Conservation (phyloP, 2,888 invertebrate genomes). For the Cantharis rustica region DNA sequence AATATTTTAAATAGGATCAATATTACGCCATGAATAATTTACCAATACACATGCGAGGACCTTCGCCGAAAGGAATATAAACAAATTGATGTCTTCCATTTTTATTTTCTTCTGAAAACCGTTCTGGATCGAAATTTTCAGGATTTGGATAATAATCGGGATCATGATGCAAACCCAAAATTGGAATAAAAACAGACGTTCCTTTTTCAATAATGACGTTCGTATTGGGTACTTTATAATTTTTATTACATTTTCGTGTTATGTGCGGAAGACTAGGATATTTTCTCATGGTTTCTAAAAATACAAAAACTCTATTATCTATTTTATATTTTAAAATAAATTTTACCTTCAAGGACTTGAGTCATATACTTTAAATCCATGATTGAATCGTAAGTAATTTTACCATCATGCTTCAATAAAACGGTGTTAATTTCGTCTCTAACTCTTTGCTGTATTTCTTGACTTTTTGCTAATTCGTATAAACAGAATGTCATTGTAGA, state of each 20-base stretch:
- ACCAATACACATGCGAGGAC: constrained; percentile 43
- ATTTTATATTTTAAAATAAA: background rate
- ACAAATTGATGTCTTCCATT: constrained; percentile 32
- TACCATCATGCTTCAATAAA: constrained; percentile 43
- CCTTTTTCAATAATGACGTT: constrained; percentile 36
- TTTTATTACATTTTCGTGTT: constrained; percentile 39
- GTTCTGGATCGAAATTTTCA: constrained; percentile 46
- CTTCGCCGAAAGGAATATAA: constrained; percentile 43
- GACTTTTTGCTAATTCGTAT: constrained; percentile 57
- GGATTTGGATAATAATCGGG: constrained; percentile 46
- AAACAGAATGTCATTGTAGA: constrained; percentile 55
- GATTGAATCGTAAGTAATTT: constrained; percentile 30
- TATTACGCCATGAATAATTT: background rate
- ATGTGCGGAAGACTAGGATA: constrained; percentile 45
- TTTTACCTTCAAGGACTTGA: constrained; percentile 49
- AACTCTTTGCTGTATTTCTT: constrained; percentile 54
- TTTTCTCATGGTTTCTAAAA: constrained; percentile 49
- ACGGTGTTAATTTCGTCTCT: constrained; percentile 50
- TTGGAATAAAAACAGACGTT: constrained; percentile 36
- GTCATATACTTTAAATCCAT: no score
- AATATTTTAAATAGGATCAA: background rate
- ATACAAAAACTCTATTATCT: background rate
- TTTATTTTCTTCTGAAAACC: constrained; percentile 42
- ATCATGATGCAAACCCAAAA: constrained; percentile 44
- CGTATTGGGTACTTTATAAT: constrained; percentile 39